Conservation (phyloP, 2,113 vertebrate species). For the Elaphurus davidianus region DNA sequence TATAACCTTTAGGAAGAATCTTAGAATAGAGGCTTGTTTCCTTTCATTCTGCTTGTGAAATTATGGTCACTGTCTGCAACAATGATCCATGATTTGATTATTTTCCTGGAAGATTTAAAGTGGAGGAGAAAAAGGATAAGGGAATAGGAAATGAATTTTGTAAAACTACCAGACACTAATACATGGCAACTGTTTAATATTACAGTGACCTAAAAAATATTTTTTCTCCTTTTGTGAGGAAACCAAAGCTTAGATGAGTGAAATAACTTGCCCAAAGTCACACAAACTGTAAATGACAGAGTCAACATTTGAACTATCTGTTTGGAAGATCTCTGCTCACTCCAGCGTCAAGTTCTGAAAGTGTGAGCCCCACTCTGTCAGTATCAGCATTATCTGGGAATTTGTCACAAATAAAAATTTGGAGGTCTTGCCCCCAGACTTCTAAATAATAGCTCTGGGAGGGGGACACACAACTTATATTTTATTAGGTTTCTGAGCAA, state of each 20-base stretch:
- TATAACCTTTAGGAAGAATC: not conserved
- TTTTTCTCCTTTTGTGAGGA: not conserved
- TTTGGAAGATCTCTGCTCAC: not conserved
- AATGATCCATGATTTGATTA: not conserved
- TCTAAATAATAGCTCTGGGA: not conserved
- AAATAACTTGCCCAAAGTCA: not conserved
- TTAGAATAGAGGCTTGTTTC: not conserved
- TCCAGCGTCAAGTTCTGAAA: not conserved
- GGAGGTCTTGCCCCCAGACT: not conserved
- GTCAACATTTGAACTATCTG: not conserved
- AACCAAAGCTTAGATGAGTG: not conserved
- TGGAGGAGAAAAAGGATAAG: not conserved
- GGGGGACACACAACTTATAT: not conserved
- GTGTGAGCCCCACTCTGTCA: fast-evolving
- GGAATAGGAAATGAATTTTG: not conserved
- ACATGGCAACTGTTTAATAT: not conserved
- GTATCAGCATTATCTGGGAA: not conserved
- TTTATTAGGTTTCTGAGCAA: not conserved
- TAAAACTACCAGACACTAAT: not conserved
- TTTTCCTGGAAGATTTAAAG: not conserved
- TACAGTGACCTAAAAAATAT: not conserved
- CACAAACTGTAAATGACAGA: not conserved
- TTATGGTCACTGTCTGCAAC: not conserved
- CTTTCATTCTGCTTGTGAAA: not conserved
- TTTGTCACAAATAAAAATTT: not conserved